Base-by-base conservation (phyloP, 1,140 invertebrate species). In the Apis cerana region DNA sequence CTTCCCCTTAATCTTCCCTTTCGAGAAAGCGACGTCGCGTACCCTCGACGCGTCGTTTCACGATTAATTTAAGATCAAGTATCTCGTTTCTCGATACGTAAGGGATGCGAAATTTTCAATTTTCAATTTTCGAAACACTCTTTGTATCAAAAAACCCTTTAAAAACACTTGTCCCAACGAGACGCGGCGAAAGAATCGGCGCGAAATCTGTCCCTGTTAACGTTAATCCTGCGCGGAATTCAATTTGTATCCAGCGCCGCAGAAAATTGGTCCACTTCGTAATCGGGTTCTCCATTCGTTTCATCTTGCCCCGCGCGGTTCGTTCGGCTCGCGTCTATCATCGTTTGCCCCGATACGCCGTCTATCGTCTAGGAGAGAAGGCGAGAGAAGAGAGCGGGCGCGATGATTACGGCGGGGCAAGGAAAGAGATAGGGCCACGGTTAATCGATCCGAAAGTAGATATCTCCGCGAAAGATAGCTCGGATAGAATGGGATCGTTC, bases 201-300 rank as follows among this genome's bases (percentile, higher is more conserved):
- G 76, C 72, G 69, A 88, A 84, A 88, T 88, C 79, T 85, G 83
- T 87, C 85, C 83, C 87, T 87, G 83, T 88, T 87, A 88, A 88
- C 79, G 83, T 82, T 88, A 88, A 88, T 87, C 83, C 85, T 68
- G 59, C 70, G 71, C 65, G 83, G 67, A 76, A 88, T 88, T 88
- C 83, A 87, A 88, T 87, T 88, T 80, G 86, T 87, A 87, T 85
- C 75, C 85, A 85, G 82, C 75, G 75, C 85, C 85, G 85, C 79
- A 88, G 87, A 88, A 88, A 88, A 88, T 88, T 88, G 85, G 83
- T 86, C 82, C 78, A 88, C 85, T 88, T 88, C 78, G 85, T 88
- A 88, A 87, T 88, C 86, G 85, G 83, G 79, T 88, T 82, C 67
- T 88, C 79, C 67, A 67, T 85, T 82, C 82, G 83, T 88, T 85